These are phyloP conservation scores for Aricia artaxerxes DNA, from an alignment of 2,888 invertebrate species.

Conservation along the genomic window DNA sequence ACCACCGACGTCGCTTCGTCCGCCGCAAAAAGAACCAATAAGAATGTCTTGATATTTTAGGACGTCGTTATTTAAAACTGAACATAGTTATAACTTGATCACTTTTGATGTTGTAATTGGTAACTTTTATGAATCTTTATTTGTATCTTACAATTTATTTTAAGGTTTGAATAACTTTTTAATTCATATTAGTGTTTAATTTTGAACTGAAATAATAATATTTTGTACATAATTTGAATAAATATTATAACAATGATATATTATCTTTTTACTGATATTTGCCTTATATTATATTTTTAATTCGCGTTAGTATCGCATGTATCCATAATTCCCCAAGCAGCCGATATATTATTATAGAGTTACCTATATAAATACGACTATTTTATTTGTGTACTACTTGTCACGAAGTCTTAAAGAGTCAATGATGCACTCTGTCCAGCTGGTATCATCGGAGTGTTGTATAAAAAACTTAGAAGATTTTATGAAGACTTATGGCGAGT, in stretches of 20 bases:
- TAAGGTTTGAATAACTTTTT: neutral
- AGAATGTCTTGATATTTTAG: neutral
- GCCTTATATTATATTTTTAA: neutral
- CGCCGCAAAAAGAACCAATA: too few relatives aligned
- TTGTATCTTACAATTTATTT: neutral
- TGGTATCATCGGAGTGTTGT: neutral
- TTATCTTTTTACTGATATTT: neutral
- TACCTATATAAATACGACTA: too few relatives aligned
- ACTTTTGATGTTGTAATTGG: neutral
- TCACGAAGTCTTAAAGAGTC: too few relatives aligned
- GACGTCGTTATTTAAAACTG: neutral
- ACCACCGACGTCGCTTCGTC: too few relatives aligned
- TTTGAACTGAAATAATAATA: neutral
- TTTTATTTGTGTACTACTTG: too few relatives aligned
- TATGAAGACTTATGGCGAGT: constrained; percentile 40
- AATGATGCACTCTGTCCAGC: neutral
- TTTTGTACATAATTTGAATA: neutral
- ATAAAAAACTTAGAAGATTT: constrained; percentile 22
- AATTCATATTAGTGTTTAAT: neutral
- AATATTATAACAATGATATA: neutral
- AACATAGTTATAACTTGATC: too few relatives aligned
- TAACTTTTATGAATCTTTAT: neutral
- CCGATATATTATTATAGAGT: too few relatives aligned
- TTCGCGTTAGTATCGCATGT: too few relatives aligned
- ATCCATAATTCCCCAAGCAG: too few relatives aligned